These are phyloP conservation scores for Eidolon dupreanum DNA, from an alignment of 2,797 vertebrate species.

Conservation along the genomic window DNA sequence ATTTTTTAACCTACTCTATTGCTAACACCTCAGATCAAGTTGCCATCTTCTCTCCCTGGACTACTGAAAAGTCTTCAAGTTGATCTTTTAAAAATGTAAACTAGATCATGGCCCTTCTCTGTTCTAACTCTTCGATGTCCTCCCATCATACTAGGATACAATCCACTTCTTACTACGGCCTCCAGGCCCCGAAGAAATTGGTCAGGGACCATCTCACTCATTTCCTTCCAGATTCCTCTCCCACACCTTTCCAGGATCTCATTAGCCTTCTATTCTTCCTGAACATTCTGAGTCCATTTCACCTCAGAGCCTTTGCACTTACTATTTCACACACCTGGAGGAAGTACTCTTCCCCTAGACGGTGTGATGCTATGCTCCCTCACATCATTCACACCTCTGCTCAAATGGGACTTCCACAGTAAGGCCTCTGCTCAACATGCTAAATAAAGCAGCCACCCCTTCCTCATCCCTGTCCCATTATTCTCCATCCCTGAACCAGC, in stretches of 20 bases:
- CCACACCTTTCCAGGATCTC: background rate
- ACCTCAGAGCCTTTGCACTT: background rate
- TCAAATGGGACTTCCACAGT: background rate
- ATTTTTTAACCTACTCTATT: background rate
- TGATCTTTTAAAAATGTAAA: background rate
- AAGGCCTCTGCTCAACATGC: background rate
- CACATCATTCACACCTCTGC: too few relatives aligned
- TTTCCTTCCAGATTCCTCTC: background rate
- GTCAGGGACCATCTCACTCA: accelerated
- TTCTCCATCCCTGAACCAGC: background rate
- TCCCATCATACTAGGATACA: background rate
- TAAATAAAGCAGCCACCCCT: background rate
- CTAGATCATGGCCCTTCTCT: background rate
- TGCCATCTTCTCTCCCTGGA: background rate
- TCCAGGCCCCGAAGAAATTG: background rate
- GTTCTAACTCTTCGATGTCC: background rate
- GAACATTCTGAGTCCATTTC: background rate
- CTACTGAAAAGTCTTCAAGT: background rate
- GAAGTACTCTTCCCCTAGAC: background rate
- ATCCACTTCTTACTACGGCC: background rate
- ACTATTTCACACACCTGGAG: too few relatives aligned
- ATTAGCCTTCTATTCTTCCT: background rate
- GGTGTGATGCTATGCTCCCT: background rate
- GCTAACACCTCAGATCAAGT: background rate
- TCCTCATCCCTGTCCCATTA: background rate